Conservation (phyloP, 2,113 vertebrate species). For the Percopsis transmontana region DNA sequence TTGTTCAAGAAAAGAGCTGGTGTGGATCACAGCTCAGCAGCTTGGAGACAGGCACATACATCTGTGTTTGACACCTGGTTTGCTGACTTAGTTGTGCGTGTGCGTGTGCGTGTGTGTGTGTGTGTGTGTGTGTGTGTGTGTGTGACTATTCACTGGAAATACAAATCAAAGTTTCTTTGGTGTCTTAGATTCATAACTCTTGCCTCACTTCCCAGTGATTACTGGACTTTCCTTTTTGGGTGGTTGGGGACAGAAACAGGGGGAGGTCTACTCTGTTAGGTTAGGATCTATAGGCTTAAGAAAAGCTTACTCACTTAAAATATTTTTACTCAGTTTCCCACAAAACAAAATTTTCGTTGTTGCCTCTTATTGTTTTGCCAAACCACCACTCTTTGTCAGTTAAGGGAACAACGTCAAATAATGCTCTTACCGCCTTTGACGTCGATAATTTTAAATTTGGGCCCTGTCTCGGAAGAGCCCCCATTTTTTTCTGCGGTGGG, state of each 20-base stretch:
- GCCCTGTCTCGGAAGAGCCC: not conserved
- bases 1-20: not conserved
- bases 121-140: slow-evolving; percentile 4
- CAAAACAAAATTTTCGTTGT: not conserved
- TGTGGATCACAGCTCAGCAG: slow-evolving; percentile 22
- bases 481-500: slow-evolving; percentile 17
- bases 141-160: slow-evolving; percentile 14
- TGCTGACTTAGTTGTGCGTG: not conserved
- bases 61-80: slow-evolving; percentile 25
- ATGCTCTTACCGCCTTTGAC: slow-evolving; percentile 24
- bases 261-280: too few species aligned
- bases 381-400: not conserved
- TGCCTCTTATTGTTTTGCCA: not conserved
- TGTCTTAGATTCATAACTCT: not conserved
- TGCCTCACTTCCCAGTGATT: not conserved
- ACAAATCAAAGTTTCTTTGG: not conserved
- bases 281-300: too few species aligned
- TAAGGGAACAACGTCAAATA: slow-evolving; percentile 4
- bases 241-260: not conserved
- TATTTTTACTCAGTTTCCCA: slow-evolving; percentile 21
- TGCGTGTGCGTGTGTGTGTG: not conserved
- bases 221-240: not conserved
- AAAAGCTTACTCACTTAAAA: not conserved
- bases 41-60: not conserved
- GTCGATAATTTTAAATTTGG: not conserved